Base-by-base conservation (phyloP, 2,113 vertebrate genomes). In the Menura novaehollandiae region DNA sequence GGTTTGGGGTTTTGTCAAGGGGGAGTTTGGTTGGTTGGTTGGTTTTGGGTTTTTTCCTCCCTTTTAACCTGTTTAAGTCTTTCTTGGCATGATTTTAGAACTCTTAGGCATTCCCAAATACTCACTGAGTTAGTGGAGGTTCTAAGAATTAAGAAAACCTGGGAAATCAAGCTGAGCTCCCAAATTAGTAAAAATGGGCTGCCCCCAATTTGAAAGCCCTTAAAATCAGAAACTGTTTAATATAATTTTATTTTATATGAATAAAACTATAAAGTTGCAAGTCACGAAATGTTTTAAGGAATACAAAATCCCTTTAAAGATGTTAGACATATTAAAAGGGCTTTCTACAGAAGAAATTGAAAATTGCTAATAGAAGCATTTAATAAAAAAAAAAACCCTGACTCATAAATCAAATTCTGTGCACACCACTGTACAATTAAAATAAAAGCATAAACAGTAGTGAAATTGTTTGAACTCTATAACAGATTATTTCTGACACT, bases 371-470 rank as follows among this genome's bases (percentile, higher is more conserved):
- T 64, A 91, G 60, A 80, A 88, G 11, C 46, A 85, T 55, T 85
- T 94, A 86, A 84, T 82, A 58, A 79, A 93, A 58, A 79, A 93
- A 58, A 68, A 47, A 1, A 1, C 13, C 28, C 22, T 24, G 13
- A 93, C 33, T 83, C 8, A 30, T 74, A 92, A 94, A 85, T 80
- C 35, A 83, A 44, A 92, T 64, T 87, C 32, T 73, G 1, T 72
- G 43, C 53, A 74, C 15, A 39, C 15, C 58, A 88, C 37, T 74
- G 59, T 91, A 91, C 43, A 92, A 83, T 41, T 86, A 95, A 96
- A 93, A 95, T 82, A 87, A 89, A 94, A 83, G 9, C 16, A 89
- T 96, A 94, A 96, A 93, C 27, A 77, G 1, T 22, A 84, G 27
- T 59, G 78, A 81, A 39, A 51, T 58, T 68, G 8, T 91, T 93